phyloP scores from a whole-genome alignment of 1,140 invertebrate species.

The Halesus radiatus region DNA sequence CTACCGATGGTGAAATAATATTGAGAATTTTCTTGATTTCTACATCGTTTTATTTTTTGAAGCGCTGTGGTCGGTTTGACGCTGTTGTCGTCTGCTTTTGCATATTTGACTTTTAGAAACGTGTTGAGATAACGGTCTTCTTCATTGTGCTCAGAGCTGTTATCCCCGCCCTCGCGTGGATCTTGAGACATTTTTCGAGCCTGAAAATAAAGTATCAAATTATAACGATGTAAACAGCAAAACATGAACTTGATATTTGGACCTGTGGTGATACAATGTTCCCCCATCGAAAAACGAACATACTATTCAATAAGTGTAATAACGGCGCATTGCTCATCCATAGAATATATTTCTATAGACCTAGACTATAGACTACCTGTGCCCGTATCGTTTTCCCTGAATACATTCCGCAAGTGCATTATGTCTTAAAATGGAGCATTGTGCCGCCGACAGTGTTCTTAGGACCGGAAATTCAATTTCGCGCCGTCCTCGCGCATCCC shows the following conservation, averaged over 20 bases:
- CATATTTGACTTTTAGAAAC: conserved; percentile 21
- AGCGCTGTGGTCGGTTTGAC: conserved; percentile 38
- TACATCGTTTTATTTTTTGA: conserved; percentile 44
- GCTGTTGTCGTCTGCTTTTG: conserved; percentile 1
- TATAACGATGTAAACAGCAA: not conserved
- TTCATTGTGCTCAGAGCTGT: not conserved
- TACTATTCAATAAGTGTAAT: not conserved
- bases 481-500: not conserved
- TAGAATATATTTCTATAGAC: too few relatives aligned
- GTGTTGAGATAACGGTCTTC: conserved; percentile 34
- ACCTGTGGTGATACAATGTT: not conserved
- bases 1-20: conserved; percentile 51
- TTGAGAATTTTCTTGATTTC: conserved; percentile 46
- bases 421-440: conserved; percentile 18
- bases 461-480: conserved; percentile 34
- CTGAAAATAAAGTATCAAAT: conserved; percentile 15
- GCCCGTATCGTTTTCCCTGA: not conserved
- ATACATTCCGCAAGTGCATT: conserved; percentile 27
- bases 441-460: conserved; percentile 15
- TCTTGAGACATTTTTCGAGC: conserved; percentile 11
- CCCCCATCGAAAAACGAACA: not conserved
- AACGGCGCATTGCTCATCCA: not conserved
- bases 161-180: not conserved
- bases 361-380: not conserved
- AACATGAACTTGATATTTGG: not conserved